phyloP scores from a whole-genome alignment of 2,113 vertebrate genomes.

The Galeopterus variegatus region DNA sequence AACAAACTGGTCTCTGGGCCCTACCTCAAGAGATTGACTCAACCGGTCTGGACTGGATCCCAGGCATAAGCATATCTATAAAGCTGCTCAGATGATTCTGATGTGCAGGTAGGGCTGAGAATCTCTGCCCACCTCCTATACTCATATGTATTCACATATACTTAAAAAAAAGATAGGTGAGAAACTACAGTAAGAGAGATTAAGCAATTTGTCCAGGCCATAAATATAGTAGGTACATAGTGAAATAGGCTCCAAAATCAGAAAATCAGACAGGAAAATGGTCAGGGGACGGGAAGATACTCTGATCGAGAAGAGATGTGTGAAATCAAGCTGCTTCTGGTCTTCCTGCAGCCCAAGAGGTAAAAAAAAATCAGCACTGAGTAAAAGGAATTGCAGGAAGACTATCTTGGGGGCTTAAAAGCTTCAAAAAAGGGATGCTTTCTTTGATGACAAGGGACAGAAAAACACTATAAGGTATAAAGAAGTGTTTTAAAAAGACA shows the following conservation, averaged over 20 bases:
- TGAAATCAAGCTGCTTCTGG: not conserved
- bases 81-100: not conserved
- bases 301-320: not conserved
- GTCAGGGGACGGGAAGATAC: not conserved
- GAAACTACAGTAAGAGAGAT: not conserved
- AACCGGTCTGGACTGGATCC: not conserved
- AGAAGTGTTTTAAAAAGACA: not conserved
- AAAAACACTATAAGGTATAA: not conserved
- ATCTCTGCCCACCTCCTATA: not conserved
- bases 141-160: not conserved
- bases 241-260: not conserved
- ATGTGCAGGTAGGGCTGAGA: not conserved
- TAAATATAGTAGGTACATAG: not conserved
- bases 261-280: not conserved
- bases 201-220: not conserved
- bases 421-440: not conserved
- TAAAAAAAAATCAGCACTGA: not conserved
- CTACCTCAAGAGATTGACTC: not conserved
- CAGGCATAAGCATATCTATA: not conserved
- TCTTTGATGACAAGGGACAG: constrained; percentile 6
- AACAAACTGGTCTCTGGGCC: not conserved
- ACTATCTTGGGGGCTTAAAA: not conserved
- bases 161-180: not conserved
- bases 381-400: not conserved
- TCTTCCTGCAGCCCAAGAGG: not conserved